These are phyloP conservation scores for Elanoides forficatus DNA, from an alignment of 2,113 vertebrate genomes.

Conservation along the genomic window DNA sequence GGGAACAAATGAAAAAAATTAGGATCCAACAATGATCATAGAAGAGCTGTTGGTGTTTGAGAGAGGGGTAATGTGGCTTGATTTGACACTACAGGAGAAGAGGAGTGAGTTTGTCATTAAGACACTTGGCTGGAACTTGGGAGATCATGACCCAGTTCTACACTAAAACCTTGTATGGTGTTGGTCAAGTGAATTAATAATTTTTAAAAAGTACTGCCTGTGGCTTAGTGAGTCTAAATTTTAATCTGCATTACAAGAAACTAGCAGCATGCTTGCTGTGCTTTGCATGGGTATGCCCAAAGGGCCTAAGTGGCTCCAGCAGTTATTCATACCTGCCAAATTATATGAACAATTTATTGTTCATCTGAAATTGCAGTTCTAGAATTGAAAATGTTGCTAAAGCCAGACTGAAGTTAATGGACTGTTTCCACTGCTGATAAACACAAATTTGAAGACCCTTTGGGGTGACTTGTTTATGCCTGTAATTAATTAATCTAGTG, in stretches of 20 bases:
- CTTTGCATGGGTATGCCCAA: neutral
- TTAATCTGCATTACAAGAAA: neutral
- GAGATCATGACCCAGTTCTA: neutral
- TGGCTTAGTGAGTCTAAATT: neutral
- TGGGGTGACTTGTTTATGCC: neutral
- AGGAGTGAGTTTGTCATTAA: neutral
- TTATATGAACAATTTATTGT: neutral
- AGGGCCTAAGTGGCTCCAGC: neutral
- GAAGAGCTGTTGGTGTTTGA: neutral
- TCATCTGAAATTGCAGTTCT: neutral
- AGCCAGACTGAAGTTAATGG: neutral
- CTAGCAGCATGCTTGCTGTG: neutral
- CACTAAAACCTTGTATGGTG: neutral
- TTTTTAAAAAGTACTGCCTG: neutral
- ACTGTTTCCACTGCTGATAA: neutral
- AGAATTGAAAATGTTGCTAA: neutral
- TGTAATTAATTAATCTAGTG: neutral
- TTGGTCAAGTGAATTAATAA: neutral
- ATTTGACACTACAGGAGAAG: neutral
- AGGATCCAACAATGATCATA: neutral
- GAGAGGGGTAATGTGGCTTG: neutral
- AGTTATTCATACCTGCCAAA: neutral
- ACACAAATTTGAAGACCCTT: neutral
- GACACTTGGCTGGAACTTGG: rapidly evolving
- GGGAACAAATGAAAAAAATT: neutral